phyloP scores from a whole-genome alignment of 2,888 invertebrate genomes.

The Chydorus sphaericus region DNA sequence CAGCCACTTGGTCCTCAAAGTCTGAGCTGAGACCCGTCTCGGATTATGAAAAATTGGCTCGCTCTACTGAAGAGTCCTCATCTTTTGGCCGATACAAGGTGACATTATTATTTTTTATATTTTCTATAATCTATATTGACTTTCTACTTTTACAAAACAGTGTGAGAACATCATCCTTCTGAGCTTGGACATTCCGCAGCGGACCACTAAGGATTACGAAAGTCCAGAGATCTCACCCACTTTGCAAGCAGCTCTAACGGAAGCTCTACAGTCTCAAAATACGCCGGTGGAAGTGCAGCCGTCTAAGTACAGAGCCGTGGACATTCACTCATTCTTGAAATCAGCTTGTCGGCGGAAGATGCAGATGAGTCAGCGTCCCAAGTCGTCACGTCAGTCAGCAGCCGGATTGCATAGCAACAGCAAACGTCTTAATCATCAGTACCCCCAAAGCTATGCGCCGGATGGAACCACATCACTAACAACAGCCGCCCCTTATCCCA shows the following conservation, averaged over 20 bases:
- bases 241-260: constrained; percentile 48
- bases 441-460: constrained; percentile 17
- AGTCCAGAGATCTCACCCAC: constrained; percentile 54
- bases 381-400: background rate
- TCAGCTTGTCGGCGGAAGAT: constrained; percentile 11
- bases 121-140: constrained; percentile 2
- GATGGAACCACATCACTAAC: constrained; percentile 14
- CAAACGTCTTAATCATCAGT: too few relatives aligned
- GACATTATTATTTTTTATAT: background rate
- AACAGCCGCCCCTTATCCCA: constrained; percentile 18
- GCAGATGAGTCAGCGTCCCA: background rate
- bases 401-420: background rate
- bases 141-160: constrained; percentile 21
- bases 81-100: constrained; percentile 2
- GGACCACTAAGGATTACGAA: constrained; percentile 60
- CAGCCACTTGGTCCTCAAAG: background rate
- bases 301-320: constrained; percentile 15
- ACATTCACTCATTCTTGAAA: constrained; percentile 13
- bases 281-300: constrained; percentile 22
- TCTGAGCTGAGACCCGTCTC: constrained; percentile 29
- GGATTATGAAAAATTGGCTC: constrained; percentile 39
- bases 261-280: constrained; percentile 32
- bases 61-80: background rate
- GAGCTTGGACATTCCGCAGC: constrained; percentile 55
- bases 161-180: constrained; percentile 59